phyloP scores from a whole-genome alignment of 2,797 vertebrate species.

The Acrossocheilus wenchowensis region DNA sequence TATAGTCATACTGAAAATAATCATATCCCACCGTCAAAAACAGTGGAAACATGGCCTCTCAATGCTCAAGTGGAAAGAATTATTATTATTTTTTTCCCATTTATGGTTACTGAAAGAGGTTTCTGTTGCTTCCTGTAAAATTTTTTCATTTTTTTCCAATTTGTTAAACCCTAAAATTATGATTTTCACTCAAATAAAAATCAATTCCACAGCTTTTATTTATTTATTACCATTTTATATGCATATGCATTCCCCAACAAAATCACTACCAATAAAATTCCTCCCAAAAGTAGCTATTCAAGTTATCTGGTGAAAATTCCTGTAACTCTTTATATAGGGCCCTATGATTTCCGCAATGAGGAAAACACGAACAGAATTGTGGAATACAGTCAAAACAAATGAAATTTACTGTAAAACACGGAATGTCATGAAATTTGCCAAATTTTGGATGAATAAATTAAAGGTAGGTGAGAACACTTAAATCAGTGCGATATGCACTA shows the following conservation, averaged over 20 bases:
- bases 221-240: background rate
- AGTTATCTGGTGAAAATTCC: background rate
- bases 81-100: background rate
- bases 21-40: slow-evolving; percentile 3
- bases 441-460: too few relatives aligned
- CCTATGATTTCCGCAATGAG: background rate
- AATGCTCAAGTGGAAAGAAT: background rate
- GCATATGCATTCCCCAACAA: background rate
- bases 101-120: background rate
- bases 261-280: background rate
- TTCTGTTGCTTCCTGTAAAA: background rate
- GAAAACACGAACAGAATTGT: too few relatives aligned
- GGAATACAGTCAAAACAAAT: too few relatives aligned
- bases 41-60: background rate
- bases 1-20: background rate
- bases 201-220: background rate
- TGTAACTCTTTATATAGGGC: background rate
- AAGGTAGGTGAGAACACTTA: too few relatives aligned
- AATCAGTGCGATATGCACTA: too few relatives aligned
- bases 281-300: background rate
- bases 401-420: too few relatives aligned
- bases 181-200: background rate
- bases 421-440: too few relatives aligned
- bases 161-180: background rate
- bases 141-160: background rate